Conservation (phyloP, 2,113 vertebrate genomes). For the Oryzias celebensis region DNA sequence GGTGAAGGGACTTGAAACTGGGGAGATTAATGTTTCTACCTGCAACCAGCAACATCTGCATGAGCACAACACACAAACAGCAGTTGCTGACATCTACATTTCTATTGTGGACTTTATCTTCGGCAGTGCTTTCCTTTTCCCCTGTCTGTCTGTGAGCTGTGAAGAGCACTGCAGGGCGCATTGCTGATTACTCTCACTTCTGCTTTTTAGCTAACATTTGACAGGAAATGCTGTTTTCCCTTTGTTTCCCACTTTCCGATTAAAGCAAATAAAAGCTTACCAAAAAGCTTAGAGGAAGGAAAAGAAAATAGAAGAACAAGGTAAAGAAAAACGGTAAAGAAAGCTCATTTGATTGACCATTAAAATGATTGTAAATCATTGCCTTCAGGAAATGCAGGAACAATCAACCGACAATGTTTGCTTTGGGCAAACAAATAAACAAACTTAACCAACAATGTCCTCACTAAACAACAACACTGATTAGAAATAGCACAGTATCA, state of each 20-base stretch:
- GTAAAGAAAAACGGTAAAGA: too few relatives aligned
- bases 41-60: conserved; percentile 46
- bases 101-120: conserved; percentile 68
- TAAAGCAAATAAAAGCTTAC: background rate
- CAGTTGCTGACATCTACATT: conserved; percentile 63
- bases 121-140: conserved; percentile 47
- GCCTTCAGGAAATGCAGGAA: too few relatives aligned
- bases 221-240: background rate
- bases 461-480: too few relatives aligned
- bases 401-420: too few relatives aligned
- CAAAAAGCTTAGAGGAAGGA: too few relatives aligned
- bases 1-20: conserved; percentile 46
- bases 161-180: conserved; percentile 37
- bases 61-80: conserved; percentile 6
- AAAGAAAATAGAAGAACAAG: too few relatives aligned
- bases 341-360: too few relatives aligned
- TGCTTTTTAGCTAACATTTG: conserved; percentile 4
- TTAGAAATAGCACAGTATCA: too few relatives aligned
- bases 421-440: too few relatives aligned
- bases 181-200: conserved; percentile 83
- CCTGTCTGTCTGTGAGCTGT: conserved; percentile 35
- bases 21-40: conserved; percentile 59
- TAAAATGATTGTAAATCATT: too few relatives aligned
- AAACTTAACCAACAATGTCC: too few relatives aligned
- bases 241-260: background rate